Evolutionary conservation across 2,113 vertebrate genomes (phyloP).

Genomic region (Centropristis striata): DNA sequence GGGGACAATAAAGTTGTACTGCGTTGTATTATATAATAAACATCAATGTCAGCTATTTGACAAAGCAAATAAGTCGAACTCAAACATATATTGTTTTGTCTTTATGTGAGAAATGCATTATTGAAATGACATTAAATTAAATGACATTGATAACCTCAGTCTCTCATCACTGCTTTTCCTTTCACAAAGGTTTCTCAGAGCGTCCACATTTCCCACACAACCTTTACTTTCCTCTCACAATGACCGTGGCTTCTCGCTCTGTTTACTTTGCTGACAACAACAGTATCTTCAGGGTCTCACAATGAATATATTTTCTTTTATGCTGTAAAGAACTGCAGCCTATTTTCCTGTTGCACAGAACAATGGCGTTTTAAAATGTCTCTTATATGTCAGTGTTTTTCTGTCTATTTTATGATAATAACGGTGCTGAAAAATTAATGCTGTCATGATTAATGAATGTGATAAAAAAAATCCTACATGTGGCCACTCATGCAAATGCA

Average conservation of each 20-base stretch:
- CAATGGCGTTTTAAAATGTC: background rate
- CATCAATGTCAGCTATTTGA: background rate
- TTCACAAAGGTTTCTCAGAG: background rate
- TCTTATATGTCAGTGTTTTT: background rate
- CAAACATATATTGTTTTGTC: background rate
- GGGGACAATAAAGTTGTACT: background rate
- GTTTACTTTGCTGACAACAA: background rate
- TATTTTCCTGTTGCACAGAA: background rate
- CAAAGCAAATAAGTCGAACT: background rate
- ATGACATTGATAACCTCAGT: background rate
- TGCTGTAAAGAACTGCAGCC: background rate
- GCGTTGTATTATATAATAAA: background rate
- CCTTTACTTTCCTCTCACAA: background rate
- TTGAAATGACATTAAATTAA: background rate
- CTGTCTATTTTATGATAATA: background rate
- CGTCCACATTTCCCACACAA: background rate
- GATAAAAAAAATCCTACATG: conserved; percentile 2
- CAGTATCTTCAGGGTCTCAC: background rate
- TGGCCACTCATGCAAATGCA: background rate
- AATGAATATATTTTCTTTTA: background rate
- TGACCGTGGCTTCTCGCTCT: background rate
- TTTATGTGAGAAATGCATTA: background rate
- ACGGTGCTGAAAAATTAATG: background rate
- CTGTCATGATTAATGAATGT: conserved; percentile 16
- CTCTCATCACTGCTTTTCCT: background rate